A percentile compares a stretch with the other conserved stretches of the same genome.
Evolutionary conservation across 92 coral and sea anemone species (phyloP).

Genomic region (Porites evermanni): DNA sequence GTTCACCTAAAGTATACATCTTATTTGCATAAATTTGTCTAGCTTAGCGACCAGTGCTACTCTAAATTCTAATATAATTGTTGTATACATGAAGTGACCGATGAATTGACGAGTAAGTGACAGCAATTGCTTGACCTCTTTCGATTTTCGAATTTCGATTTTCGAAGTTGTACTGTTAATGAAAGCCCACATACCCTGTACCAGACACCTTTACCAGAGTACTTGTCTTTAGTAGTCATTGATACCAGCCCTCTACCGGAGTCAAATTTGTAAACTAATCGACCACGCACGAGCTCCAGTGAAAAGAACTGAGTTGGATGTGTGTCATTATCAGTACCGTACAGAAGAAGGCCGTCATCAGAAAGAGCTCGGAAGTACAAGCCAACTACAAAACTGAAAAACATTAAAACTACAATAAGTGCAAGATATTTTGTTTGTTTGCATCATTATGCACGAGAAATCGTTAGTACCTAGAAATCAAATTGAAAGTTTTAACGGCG

Average conservation of each 20-base stretch:
- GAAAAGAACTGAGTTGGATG: constrained; percentile 75
- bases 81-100: too few species aligned
- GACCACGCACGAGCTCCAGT: constrained; percentile 79
- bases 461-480: too few species aligned
- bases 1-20: too few species aligned
- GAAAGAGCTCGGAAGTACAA: constrained; percentile 90
- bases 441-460: background rate
- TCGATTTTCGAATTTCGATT: background rate
- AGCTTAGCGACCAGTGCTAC: too few species aligned
- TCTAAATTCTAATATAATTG: too few species aligned
- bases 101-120: too few species aligned
- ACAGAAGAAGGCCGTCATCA: constrained; percentile 84
- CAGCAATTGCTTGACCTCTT: too few species aligned
- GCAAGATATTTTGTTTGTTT: too few species aligned
- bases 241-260: constrained; percentile 80
- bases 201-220: constrained; percentile 82
- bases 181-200: constrained; percentile 63
- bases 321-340: constrained; percentile 72
- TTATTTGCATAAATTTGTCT: too few species aligned
- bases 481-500: too few species aligned
- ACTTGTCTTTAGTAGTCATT: constrained; percentile 62
- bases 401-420: too few species aligned
- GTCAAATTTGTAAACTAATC: constrained; percentile 65
- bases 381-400: constrained; percentile 28
- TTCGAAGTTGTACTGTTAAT: background rate